Base-by-base conservation (phyloP, 2,113 vertebrate genomes). In the Chaetops frenatus region DNA sequence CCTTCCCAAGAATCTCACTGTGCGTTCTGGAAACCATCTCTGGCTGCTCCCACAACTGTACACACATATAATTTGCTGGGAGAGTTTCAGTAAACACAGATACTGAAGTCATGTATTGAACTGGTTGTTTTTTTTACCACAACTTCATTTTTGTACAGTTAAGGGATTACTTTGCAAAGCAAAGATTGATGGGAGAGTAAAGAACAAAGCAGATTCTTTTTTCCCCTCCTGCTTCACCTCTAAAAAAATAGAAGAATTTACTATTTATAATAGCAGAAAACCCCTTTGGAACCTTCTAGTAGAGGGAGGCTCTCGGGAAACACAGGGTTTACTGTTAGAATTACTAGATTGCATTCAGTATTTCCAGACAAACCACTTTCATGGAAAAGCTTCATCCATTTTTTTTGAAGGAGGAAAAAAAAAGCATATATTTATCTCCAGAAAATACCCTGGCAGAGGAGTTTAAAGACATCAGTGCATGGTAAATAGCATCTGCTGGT, bases 31-130 rank as follows among this genome's bases (percentile, higher is more conserved):
- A 97, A 95, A 81, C 69, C 60, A 69, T 25, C 82, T 73, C 94
- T 83, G 93, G 81, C 93, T 95, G 88, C 92, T 95, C 85, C 82
- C 88, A 95, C 90, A 64, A 89, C 70, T 76, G 50, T 58, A 85
- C 85, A 69, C 27, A 6, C 82, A 47, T 51, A 81, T 58, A 74
- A 94, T 90, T 93, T 93, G 71, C 90, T 88, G 94, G 92, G 94
- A 94, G 78, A 74, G 64, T 81, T 91, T 94, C 95, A 93, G 87
- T 69, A 92, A 90, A 88, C 90, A 90, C 67, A 88, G 85, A 91
- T 13, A 93, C 66, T 80, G 45, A 1, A 86, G 42, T 69, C 87
- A 44, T 66, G 50, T 36, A 64, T 47, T 81, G 15, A 3, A 82
- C 67, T 61, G 35, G 10, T 64, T 7, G 36, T 12, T 54, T 51